Conservation (phyloP, 2,113 vertebrate species). For the Rattus norvegicus region DNA sequence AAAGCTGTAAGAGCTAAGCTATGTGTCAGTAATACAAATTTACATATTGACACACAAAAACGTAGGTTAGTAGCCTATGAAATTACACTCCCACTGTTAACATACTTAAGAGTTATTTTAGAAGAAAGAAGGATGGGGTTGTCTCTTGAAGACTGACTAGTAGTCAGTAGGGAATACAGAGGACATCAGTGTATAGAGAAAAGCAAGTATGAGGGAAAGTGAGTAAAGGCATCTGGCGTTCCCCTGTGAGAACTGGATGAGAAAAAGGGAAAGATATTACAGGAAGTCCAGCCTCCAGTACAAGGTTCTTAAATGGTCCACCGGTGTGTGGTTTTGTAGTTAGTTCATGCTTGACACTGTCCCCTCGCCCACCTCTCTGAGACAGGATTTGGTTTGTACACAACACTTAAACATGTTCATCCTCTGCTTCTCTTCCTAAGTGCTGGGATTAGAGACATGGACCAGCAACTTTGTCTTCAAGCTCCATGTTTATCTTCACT, state of each 20-base stretch:
- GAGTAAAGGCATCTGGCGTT: not conserved
- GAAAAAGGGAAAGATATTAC: not conserved
- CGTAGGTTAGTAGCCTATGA: not conserved
- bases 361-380: not conserved
- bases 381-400: not conserved
- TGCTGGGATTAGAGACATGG: not conserved
- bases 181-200: accelerated
- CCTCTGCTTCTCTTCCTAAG: not conserved
- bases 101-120: not conserved
- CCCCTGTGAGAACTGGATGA: not conserved
- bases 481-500: too few species aligned
- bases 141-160: not conserved
- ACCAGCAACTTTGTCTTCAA: not conserved
- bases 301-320: not conserved
- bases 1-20: not conserved
- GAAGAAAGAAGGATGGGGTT: not conserved
- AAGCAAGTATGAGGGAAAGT: not conserved
- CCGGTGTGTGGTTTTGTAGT: not conserved
- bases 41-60: not conserved
- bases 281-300: not conserved
- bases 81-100: not conserved
- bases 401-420: too few species aligned
- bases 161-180: not conserved
- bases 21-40: not conserved
- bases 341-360: not conserved